Conservation (phyloP, 2,113 vertebrate species). For the Archilochus colubris region DNA sequence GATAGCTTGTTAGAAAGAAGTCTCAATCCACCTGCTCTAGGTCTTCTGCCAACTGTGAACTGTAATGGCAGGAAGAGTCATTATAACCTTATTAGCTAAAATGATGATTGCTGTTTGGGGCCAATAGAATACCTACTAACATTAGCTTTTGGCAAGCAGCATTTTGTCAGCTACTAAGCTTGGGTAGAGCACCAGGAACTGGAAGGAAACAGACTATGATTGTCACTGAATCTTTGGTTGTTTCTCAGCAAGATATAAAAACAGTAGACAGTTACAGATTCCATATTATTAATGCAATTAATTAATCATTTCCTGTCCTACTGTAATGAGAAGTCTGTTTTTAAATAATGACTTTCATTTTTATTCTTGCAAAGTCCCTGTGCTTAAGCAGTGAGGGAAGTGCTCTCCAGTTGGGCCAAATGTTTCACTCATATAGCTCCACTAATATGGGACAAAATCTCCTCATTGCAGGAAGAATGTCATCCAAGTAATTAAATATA, state of each 20-base stretch:
- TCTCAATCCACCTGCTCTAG: constrained; percentile 1
- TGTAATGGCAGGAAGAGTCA: constrained; percentile 41
- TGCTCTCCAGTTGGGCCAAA: neutral
- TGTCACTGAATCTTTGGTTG: neutral
- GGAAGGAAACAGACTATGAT: neutral
- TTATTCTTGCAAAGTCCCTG: neutral
- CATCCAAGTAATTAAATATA: constrained; percentile 18
- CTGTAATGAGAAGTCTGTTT: neutral
- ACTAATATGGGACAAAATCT: neutral
- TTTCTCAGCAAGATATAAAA: neutral
- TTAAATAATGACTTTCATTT: neutral
- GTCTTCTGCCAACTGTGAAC: constrained; percentile 35
- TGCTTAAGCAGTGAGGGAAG: neutral
- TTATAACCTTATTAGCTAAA: constrained; percentile 57
- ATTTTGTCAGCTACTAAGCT: neutral
- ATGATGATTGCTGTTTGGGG: constrained; percentile 8
- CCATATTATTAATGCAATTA: neutral
- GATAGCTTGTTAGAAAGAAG: constrained; percentile 25
- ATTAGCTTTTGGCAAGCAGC: constrained; percentile 28
- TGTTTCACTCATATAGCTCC: neutral
- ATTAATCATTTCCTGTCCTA: neutral
- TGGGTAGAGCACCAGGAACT: neutral
- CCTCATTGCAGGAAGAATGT: neutral
- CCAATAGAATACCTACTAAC: neutral
- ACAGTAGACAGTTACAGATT: neutral